A percentile compares a stretch with the other conserved stretches of the same genome.
Evolutionary conservation across 92 coral and sea anemone genomes (phyloP).

Genomic region (Porites divaricata): DNA sequence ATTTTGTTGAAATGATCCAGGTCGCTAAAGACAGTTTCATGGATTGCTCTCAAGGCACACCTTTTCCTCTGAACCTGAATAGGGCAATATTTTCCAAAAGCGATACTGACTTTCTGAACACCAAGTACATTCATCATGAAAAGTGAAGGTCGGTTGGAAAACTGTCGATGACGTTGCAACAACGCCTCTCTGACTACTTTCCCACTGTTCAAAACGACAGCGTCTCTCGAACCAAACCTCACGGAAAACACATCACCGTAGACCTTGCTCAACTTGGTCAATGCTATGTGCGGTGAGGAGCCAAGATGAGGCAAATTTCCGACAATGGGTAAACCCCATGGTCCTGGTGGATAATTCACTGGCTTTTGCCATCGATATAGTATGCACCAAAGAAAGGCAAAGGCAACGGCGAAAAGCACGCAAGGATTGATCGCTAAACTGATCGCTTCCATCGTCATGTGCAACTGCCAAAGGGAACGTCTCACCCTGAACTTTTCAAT

Average conservation of each 20-base stretch:
- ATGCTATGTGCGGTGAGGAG: constrained; percentile 63
- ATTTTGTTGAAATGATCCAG: constrained; percentile 45
- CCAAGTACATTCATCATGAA: constrained; percentile 43
- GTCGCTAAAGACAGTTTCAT: constrained; percentile 54
- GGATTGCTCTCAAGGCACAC: constrained; percentile 64
- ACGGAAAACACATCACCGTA: constrained; percentile 76
- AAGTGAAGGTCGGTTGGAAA: constrained; percentile 70
- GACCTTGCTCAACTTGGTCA: constrained; percentile 61
- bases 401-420: background rate
- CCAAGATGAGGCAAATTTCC: constrained; percentile 81
- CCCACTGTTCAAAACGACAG: constrained; percentile 65
- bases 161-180: constrained; percentile 57
- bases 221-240: constrained; percentile 69
- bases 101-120: constrained; percentile 60
- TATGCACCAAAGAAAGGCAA: constrained; percentile 7
- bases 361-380: constrained; percentile 22
- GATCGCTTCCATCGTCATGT: background rate
- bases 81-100: constrained; percentile 72
- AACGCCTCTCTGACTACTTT: constrained; percentile 69
- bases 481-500: background rate
- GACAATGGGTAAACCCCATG: constrained; percentile 70
- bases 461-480: background rate
- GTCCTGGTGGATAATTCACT: constrained; percentile 74
- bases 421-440: background rate
- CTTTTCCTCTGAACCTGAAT: constrained; percentile 56